Percentiles rank a stretch among this genome's conserved stretches.
phyloP scores from a whole-genome alignment of 92 coral and sea anemone genomes.

The Epizoanthus stellaris region DNA sequence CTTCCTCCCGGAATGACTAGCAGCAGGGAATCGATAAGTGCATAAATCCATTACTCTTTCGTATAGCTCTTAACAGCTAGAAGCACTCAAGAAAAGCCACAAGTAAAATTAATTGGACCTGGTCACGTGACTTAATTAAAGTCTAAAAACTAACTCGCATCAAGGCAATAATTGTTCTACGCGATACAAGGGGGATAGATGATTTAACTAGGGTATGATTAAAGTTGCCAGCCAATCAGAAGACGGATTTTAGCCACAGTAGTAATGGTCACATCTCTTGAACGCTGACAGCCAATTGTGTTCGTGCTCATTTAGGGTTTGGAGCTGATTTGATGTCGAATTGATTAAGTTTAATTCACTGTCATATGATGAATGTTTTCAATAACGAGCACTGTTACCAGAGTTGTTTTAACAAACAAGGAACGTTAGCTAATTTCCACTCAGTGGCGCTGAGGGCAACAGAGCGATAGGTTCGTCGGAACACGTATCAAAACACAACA shows the following conservation, averaged over 20 bases:
- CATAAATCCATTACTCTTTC: constrained; percentile 57
- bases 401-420: constrained; percentile 89
- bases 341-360: constrained; percentile 92
- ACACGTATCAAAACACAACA: constrained; percentile 9
- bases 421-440: constrained; percentile 72
- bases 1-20: constrained; percentile 56
- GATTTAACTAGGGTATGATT: constrained; percentile 82
- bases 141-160: constrained; percentile 67
- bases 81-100: constrained; percentile 61
- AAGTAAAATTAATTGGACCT: constrained; percentile 69
- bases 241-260: constrained; percentile 55
- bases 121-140: constrained; percentile 91
- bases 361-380: constrained; percentile 93
- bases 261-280: constrained; percentile 87
- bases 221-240: constrained; percentile 72
- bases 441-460: constrained; percentile 67
- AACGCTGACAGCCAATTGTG: constrained; percentile 92
- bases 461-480: constrained; percentile 20
- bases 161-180: constrained; percentile 73
- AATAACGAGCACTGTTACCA: constrained; percentile 83
- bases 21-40: constrained; percentile 68
- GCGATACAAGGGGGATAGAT: constrained; percentile 81
- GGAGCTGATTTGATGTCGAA: constrained; percentile 95
- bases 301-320: constrained; percentile 92
- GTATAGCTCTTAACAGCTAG: constrained; percentile 59